A percentile compares a stretch with the other conserved stretches of the same genome.
Evolutionary conservation across 1,140 invertebrate species (phyloP).

Genomic region (Mamestra configurata): DNA sequence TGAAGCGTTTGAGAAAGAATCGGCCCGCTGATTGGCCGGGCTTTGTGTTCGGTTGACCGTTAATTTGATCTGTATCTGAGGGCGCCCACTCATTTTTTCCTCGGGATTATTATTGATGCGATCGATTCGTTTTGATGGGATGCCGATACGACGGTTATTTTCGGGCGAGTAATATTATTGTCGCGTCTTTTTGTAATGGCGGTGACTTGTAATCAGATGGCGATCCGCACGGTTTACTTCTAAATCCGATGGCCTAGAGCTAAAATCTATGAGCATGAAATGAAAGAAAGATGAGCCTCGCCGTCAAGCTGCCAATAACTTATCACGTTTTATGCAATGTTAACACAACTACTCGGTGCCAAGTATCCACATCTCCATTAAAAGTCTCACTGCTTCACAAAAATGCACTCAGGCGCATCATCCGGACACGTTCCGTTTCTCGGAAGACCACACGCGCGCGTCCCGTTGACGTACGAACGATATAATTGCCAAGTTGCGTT

Average conservation of each 20-base stretch:
- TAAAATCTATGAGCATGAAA: not conserved
- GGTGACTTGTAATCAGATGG: slow-evolving; percentile 23
- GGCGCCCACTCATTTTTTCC: slow-evolving; percentile 71
- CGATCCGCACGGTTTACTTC: slow-evolving; percentile 14
- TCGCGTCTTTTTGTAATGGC: slow-evolving; percentile 16
- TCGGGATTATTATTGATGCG: slow-evolving; percentile 74
- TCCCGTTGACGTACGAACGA: slow-evolving; percentile 47
- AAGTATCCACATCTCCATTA: slow-evolving; percentile 34
- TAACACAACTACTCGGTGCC: not conserved
- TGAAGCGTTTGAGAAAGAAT: slow-evolving; percentile 79
- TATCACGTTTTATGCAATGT: not conserved
- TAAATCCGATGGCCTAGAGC: not conserved
- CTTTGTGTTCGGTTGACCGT: slow-evolving; percentile 81
- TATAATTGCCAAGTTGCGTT: slow-evolving; percentile 52
- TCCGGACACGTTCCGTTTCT: slow-evolving; percentile 49
- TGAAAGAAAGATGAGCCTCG: not conserved
- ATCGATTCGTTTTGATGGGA: slow-evolving; percentile 66
- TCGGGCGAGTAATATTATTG: slow-evolving; percentile 30
- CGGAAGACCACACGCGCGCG: slow-evolving; percentile 48
- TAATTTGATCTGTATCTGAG: slow-evolving; percentile 81
- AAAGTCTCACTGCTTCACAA: slow-evolving; percentile 26
- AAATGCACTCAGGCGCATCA: slow-evolving; percentile 49
- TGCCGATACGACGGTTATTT: slow-evolving; percentile 49
- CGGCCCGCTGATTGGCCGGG: slow-evolving; percentile 79
- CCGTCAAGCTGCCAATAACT: not conserved